phyloP scores from a whole-genome alignment of 1,140 invertebrate species.

The Maniola jurtina region DNA sequence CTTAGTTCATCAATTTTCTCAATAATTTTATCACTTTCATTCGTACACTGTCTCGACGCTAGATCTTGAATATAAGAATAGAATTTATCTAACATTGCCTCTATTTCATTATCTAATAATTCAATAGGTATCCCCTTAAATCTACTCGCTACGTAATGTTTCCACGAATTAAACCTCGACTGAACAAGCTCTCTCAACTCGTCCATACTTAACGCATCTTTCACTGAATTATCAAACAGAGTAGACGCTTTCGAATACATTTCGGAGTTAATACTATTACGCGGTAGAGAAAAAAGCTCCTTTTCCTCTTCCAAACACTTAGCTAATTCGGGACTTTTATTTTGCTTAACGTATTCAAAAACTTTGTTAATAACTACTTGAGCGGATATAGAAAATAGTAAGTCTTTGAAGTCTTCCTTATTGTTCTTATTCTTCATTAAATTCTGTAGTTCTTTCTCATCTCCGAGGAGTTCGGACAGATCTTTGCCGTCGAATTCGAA shows the following conservation, averaged over 20 bases:
- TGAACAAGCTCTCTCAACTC: slow-evolving; percentile 56
- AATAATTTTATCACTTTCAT: slow-evolving; percentile 54
- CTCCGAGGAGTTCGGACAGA: slow-evolving; percentile 55
- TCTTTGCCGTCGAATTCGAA: slow-evolving; percentile 62
- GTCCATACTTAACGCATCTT: slow-evolving; percentile 63
- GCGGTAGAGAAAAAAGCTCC: slow-evolving; percentile 42
- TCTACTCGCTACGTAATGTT: slow-evolving; percentile 56
- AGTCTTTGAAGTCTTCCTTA: slow-evolving; percentile 61
- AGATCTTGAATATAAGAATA: slow-evolving; percentile 64
- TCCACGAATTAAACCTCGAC: slow-evolving; percentile 61
- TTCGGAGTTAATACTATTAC: slow-evolving; percentile 52
- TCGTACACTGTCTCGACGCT: slow-evolving; percentile 48
- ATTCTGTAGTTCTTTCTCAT: slow-evolving; percentile 57
- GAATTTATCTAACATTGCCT: slow-evolving; percentile 63
- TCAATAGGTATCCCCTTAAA: slow-evolving; percentile 65
- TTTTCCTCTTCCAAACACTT: slow-evolving; percentile 58
- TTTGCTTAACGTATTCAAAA: slow-evolving; percentile 64
- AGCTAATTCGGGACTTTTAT: slow-evolving; percentile 53
- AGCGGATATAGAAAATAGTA: slow-evolving; percentile 61
- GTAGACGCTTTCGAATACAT: slow-evolving; percentile 58
- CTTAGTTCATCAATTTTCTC: slow-evolving; percentile 54
- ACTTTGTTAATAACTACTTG: slow-evolving; percentile 69
- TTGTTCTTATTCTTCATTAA: slow-evolving; percentile 55
- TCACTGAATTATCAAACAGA: slow-evolving; percentile 63
- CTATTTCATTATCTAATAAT: slow-evolving; percentile 60